Conservation (phyloP, 2,888 invertebrate genomes). For the Drosophila picticornis region DNA sequence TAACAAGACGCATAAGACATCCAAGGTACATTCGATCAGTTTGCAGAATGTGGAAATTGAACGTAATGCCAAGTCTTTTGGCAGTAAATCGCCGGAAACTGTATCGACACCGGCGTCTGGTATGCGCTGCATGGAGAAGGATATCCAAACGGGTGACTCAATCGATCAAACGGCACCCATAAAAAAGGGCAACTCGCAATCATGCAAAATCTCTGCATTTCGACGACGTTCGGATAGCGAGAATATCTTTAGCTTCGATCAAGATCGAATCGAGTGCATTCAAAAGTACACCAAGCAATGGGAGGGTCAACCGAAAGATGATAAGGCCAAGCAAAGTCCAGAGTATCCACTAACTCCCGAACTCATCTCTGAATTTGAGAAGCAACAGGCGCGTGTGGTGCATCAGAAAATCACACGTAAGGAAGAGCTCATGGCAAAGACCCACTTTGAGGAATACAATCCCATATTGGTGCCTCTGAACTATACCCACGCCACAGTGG, state of each 20-base stretch:
- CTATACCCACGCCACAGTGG: slow-evolving; percentile 90
- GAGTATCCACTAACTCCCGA: slow-evolving; percentile 87
- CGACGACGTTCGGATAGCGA: slow-evolving; percentile 89
- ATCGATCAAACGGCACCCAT: slow-evolving; percentile 80
- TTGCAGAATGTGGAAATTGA: slow-evolving; percentile 90
- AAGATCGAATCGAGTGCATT: slow-evolving; percentile 90
- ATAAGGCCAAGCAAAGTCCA: slow-evolving; percentile 87
- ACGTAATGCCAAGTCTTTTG: slow-evolving; percentile 86
- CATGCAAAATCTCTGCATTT: slow-evolving; percentile 85
- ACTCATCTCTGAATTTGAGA: slow-evolving; percentile 88
- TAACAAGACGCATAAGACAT: slow-evolving; percentile 87
- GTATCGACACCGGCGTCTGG: slow-evolving; percentile 75
- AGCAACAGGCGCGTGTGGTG: slow-evolving; percentile 85
- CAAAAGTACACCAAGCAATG: slow-evolving; percentile 86
- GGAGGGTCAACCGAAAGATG: slow-evolving; percentile 85
- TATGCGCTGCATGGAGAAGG: slow-evolving; percentile 81
- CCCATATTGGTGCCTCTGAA: slow-evolving; percentile 87
- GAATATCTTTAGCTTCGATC: slow-evolving; percentile 91
- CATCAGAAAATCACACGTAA: slow-evolving; percentile 87
- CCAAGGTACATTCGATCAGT: slow-evolving; percentile 89
- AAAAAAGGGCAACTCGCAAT: slow-evolving; percentile 78
- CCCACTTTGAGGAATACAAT: slow-evolving; percentile 90
- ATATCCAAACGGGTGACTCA: slow-evolving; percentile 83
- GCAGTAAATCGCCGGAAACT: slow-evolving; percentile 82
- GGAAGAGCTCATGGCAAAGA: slow-evolving; percentile 89